Base-by-base conservation (phyloP, 2,888 invertebrate species). In the Orthosia cruda region DNA sequence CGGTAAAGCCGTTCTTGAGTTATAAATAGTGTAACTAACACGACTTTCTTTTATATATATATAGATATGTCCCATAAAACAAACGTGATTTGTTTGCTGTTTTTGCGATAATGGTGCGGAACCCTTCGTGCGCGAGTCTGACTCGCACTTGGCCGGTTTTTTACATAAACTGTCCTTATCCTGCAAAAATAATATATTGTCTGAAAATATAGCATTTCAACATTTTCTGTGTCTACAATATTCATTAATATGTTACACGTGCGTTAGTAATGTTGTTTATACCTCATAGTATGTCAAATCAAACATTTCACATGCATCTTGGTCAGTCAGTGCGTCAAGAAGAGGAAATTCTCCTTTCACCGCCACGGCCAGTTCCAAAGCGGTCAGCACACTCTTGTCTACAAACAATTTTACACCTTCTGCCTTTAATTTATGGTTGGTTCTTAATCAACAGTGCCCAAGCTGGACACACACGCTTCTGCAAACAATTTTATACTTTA, bases 261-360 rank as follows among this genome's bases (percentile, higher is more conserved):
- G 61, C 18, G 65, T 58, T 15, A 65, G 49, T 68, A 32, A 66
- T 40, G 61, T 71, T 74, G 70, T 74, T 81, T 74, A 79, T 80
- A 68, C 71, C 58, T 12, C 7, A 59, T 59, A 82, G 73, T 83
- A 45, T 80, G 83, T 83, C 76, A 80, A 74, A 68, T 63, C 58
- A 64, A 54, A 71, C 40, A 66, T 80, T 83, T 66, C 71, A 71
- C 71, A 82, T 82, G 80, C 71, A 80, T 80, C 69, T 80, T 83
- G 83, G 81, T 75, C 75, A 83, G 55, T 15, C 54, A 66, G 52
- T 61, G 62, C 68, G 71, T 69, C 64, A 69, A 82, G 77, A 85
- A 80, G 77, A 81, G 75, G 85, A 91, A 90, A 87, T 84, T 86
- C 88, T 85, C 89, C 92, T 92, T 92, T 92, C 92, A 91, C 92